Evolutionary conservation across 2,888 invertebrate genomes (phyloP), one percentile per base, ranked within the genome.

Genomic region (Drosophila borealis): DNA sequence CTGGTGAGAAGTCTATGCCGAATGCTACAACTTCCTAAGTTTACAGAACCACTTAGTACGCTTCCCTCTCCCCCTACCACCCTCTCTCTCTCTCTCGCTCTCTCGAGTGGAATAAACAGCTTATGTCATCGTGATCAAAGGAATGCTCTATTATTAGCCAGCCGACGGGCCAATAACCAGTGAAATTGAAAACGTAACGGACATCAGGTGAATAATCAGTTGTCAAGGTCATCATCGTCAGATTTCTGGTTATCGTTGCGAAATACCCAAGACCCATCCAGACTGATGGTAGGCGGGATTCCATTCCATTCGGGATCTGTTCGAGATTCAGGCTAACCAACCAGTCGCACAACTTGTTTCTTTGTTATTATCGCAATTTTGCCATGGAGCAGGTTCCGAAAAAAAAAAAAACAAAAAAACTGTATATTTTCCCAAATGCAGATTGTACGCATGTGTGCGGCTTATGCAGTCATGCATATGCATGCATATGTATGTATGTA

Each of bases 1-100:
- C 25, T 50, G 29, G 77, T 79, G 77, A 74, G 69, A 76, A 80
- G 37, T 14, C 14, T 42, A 9, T 5, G 4, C 10, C 42, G 10
- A 44, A 17, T 8, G 13, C 10, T 25, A 41, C 17, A 11, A 69
- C 48, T 81, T 72, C 63, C 70, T 54, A 25, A 54, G 44, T 83
- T 69, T 88, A 85, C 80, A 82, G 70, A 88, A 85, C 41, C 54
- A 83, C 77, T 88, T 83, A 88, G 82, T 72, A 68, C 42, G 21
- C 10, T 4, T 5, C 1, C 4, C 5, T 8, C 11, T 21, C 5
- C 8, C n/a, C 4, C 4, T 14, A 0, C 4, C 50, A 14, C 9
- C 19, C 19, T 9, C 10, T 10, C 9, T 9, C 25, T 11, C 9
- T 6, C 25, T 25, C 25, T 25, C 21, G 21, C 29, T n/a, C 0